Evolutionary conservation across 2,113 vertebrate genomes (phyloP).

Genomic region (Embiotoca jacksoni): DNA sequence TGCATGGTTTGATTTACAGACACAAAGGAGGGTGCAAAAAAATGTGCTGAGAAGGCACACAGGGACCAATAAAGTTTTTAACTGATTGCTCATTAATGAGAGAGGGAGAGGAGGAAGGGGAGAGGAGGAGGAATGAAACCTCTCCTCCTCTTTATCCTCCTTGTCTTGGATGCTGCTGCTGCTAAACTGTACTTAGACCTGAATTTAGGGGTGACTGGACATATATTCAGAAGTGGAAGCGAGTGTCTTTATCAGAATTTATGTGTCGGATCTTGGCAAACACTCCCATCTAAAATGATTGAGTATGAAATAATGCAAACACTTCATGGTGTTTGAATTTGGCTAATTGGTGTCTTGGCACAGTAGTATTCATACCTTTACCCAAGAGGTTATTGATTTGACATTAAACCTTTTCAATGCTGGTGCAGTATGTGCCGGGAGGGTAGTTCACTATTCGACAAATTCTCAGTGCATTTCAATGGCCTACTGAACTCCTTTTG

Average conservation of each 20-base stretch:
- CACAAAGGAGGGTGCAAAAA: conserved; percentile 27
- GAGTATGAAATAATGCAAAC: conserved; percentile 53
- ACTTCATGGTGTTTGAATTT: conserved; percentile 59
- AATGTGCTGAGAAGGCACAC: conserved; percentile 70
- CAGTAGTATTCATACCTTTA: background rate
- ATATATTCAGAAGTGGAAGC: conserved; percentile 45
- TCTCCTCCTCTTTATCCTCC: background rate
- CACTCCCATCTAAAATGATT: conserved; percentile 32
- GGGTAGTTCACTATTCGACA: background rate
- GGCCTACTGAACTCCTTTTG: conserved; percentile 41
- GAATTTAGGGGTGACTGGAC: conserved; percentile 60
- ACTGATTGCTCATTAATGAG: conserved; percentile 78
- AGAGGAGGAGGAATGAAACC: background rate
- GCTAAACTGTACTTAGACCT: conserved; percentile 50
- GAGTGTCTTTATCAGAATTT: conserved; percentile 28
- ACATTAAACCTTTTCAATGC: conserved; percentile 23
- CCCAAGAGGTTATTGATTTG: conserved; percentile 6
- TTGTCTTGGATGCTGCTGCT: conserved; percentile 33
- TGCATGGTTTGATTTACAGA: conserved; percentile 30
- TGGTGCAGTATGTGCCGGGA: conserved; percentile 9
- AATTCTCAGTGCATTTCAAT: conserved; percentile 8
- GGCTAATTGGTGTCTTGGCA: conserved; percentile 67
- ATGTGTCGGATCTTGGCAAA: conserved; percentile 46
- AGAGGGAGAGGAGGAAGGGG: conserved; percentile 26
- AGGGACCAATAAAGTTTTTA: conserved; percentile 68